A percentile compares a stretch with the other conserved stretches of the same genome.
Evolutionary conservation across 1,140 invertebrate genomes (phyloP).

Genomic region (honey bee (Apis mellifera)): DNA sequence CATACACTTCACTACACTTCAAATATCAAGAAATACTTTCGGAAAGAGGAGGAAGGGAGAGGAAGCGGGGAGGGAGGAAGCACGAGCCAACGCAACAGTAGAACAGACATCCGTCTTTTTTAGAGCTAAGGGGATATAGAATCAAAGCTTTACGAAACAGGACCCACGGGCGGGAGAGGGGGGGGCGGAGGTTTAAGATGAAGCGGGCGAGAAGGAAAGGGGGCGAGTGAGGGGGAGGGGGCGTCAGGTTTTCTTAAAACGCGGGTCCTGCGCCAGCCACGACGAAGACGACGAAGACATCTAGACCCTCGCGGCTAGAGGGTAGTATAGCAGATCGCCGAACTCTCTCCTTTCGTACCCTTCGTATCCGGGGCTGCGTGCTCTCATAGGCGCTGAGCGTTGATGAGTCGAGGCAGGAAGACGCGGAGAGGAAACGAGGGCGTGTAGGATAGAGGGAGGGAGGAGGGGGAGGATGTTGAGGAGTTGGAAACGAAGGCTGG

Average conservation of each 20-base stretch:
- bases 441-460: constrained; percentile 33
- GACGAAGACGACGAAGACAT: background rate
- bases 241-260: constrained; percentile 72
- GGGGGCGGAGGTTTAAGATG: background rate
- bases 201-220: background rate
- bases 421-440: constrained; percentile 66
- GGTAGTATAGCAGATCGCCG: constrained; percentile 48
- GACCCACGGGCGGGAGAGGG: background rate
- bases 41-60: too few species aligned
- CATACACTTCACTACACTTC: too few species aligned
- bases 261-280: constrained; percentile 39
- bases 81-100: too few species aligned
- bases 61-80: too few species aligned
- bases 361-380: constrained; percentile 60
- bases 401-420: constrained; percentile 79
- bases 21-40: too few species aligned
- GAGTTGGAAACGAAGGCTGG: constrained; percentile 50
- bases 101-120: too few species aligned
- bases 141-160: background rate
- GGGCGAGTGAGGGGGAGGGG: constrained; percentile 20
- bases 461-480: constrained; percentile 31
- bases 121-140: background rate
- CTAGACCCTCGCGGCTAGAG: constrained; percentile 21
- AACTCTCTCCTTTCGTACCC: constrained; percentile 49
- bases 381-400: constrained; percentile 71